Conservation (phyloP, 1,140 invertebrate species). For the Pseudomyrmex sp. region DNA sequence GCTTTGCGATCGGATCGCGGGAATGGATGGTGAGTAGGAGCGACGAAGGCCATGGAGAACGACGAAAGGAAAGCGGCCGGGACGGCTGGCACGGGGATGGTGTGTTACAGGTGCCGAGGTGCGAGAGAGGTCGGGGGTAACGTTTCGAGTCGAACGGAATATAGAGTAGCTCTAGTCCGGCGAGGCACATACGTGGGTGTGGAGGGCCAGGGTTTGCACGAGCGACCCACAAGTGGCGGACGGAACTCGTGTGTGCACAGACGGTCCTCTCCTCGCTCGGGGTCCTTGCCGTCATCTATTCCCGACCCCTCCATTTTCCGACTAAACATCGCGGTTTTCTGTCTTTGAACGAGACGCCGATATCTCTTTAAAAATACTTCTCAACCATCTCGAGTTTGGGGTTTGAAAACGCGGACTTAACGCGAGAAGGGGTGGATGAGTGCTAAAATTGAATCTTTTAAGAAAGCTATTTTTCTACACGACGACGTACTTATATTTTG, state of each 20-base stretch:
- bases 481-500: not conserved
- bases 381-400: slow-evolving; percentile 10
- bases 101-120: slow-evolving; percentile 72
- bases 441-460: slow-evolving; percentile 31
- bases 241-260: slow-evolving; percentile 50
- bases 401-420: not conserved
- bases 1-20: slow-evolving; percentile 19
- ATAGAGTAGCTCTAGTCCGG: slow-evolving; percentile 69
- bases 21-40: slow-evolving; percentile 23
- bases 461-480: slow-evolving; percentile 17
- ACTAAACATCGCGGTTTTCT: slow-evolving; percentile 24
- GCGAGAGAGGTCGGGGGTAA: slow-evolving; percentile 67
- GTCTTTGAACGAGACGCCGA: not conserved
- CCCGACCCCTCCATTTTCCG: slow-evolving; percentile 14
- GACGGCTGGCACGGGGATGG: slow-evolving; percentile 35
- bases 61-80: not conserved
- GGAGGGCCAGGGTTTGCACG: slow-evolving; percentile 64
- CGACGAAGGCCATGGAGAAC: not conserved
- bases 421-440: not conserved
- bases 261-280: slow-evolving; percentile 23
- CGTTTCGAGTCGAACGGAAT: slow-evolving; percentile 74
- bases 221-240: slow-evolving; percentile 74
- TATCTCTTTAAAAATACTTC: slow-evolving; percentile 47
- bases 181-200: slow-evolving; percentile 60
- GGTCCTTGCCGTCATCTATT: slow-evolving; percentile 34